These are phyloP conservation scores for Acleris cristana DNA, from an alignment of 2,888 invertebrate genomes.

Conservation along the genomic window DNA sequence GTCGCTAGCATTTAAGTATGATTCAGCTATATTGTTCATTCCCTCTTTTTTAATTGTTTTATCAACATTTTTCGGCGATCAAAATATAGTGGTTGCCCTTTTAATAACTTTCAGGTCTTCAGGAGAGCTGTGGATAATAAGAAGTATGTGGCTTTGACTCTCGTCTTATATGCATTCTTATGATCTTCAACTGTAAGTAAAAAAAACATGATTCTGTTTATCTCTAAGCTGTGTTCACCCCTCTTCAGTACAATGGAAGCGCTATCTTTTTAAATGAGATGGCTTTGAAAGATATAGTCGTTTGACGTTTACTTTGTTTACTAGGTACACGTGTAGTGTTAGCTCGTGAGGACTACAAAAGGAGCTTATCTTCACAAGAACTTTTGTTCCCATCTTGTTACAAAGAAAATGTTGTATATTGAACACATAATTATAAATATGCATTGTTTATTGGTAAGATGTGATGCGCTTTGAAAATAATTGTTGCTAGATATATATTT, in stretches of 20 bases:
- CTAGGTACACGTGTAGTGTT: not conserved
- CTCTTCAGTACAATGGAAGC: too few relatives aligned
- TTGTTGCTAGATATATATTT: too few relatives aligned
- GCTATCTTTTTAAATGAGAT: too few relatives aligned
- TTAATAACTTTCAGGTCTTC: not conserved
- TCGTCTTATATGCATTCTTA: too few relatives aligned
- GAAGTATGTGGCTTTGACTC: too few relatives aligned
- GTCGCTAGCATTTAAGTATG: not conserved
- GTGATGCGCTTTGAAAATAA: too few relatives aligned
- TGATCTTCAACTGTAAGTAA: too few relatives aligned
- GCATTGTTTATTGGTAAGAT: too few relatives aligned
- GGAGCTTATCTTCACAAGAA: constrained; percentile 17
- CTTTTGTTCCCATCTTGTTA: constrained; percentile 14
- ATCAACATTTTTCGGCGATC: constrained; percentile 12
- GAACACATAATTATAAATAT: too few relatives aligned
- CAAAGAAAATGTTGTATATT: not conserved
- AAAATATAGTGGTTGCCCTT: not conserved
- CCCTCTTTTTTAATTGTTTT: constrained; percentile 11
- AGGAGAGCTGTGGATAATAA: too few relatives aligned
- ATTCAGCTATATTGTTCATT: constrained; percentile 3
- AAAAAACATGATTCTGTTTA: too few relatives aligned
- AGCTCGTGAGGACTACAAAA: constrained; percentile 22
- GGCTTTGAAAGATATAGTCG: not conserved
- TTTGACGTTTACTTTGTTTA: constrained; percentile 20
- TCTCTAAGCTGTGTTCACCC: too few relatives aligned